A percentile compares a stretch with the other conserved stretches of the same genome.
Conservation (phyloP, 2,888 invertebrate genomes). For the Seladonia tumulorum region DNA sequence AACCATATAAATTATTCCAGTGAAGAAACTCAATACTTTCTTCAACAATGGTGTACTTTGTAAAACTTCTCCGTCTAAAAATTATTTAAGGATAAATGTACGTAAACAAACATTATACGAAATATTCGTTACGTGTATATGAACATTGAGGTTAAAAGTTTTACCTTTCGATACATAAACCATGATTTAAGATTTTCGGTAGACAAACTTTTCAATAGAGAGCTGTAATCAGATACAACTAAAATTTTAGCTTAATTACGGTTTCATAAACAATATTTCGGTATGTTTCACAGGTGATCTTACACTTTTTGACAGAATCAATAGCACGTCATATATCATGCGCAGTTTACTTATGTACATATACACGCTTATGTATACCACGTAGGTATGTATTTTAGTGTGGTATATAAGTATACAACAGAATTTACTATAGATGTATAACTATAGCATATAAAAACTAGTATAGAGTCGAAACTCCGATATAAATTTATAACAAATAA, state of each 20-base stretch:
- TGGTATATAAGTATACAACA: too few relatives aligned
- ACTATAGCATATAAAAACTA: too few relatives aligned
- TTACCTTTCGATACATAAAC: constrained; percentile 67
- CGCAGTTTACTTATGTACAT: neutral
- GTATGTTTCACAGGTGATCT: neutral
- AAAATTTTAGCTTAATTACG: neutral
- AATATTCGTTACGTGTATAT: neutral
- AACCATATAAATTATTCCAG: constrained; percentile 69
- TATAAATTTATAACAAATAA: too few relatives aligned
- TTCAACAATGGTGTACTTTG: constrained; percentile 67
- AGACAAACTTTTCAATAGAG: neutral
- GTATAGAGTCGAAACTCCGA: too few relatives aligned
- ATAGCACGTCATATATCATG: constrained; percentile 24
- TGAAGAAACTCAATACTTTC: constrained; percentile 65
- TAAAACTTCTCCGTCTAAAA: constrained; percentile 70
- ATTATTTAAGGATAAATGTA: constrained; percentile 12
- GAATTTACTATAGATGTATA: too few relatives aligned
- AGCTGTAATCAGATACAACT: neutral
- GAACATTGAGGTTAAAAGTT: constrained; percentile 26
- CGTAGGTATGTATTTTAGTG: too few relatives aligned
- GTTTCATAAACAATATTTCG: constrained; percentile 1
- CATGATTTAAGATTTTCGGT: constrained; percentile 44
- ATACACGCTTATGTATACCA: neutral
- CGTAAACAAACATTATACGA: neutral
- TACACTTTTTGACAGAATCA: constrained; percentile 11